Evolutionary conservation across 2,888 invertebrate genomes (phyloP), one percentile per base, ranked within the genome.

Genomic region (Autographa gamma): DNA sequence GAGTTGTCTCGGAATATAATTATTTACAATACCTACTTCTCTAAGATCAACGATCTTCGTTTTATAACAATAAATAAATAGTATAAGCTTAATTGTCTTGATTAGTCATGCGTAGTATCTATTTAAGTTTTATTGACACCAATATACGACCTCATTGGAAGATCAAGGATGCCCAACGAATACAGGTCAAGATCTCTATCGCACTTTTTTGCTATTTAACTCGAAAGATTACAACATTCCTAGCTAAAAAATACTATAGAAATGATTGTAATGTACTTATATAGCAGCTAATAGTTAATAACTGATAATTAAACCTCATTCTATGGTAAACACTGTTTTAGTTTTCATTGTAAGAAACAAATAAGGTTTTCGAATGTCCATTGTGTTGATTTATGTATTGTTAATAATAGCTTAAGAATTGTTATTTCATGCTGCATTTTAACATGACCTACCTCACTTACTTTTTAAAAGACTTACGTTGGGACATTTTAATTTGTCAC

Each of bases 151-250:
- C 43, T 38, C 31, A 66, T 14, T 13, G 48, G 25, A 67, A 52
- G 60, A 58, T 63, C 63, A 75, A 75, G 71, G 60, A 19, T 61
- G 18, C 11, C 43, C 43, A 48, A 19, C 1, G 1, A 76, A 71
- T 71, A 34, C 63, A 48, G 65, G 70, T 74, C 74, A 75, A 69
- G 65, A 69, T 54, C 61, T 64, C 13, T 18, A 19, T 13, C 19
- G 32, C 60, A 41, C 25, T 74, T 69, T 63, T 56, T 66, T 66
- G 14, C 34, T 16, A 56, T 3, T 41, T 11, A 48, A 43, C 32
- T 19, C 14, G 54, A 61, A 16, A 54, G 34, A 68, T 65, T 48
- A 74, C 25, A 38, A 32, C 25, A 63, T 58, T 63, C n/a, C 32
- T 13, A 13, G 31, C 16, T 43, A 2, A 13, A 41, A 52, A 34